Evolutionary conservation across 1,140 invertebrate species (phyloP).

Genomic region (Myzus persicae): DNA sequence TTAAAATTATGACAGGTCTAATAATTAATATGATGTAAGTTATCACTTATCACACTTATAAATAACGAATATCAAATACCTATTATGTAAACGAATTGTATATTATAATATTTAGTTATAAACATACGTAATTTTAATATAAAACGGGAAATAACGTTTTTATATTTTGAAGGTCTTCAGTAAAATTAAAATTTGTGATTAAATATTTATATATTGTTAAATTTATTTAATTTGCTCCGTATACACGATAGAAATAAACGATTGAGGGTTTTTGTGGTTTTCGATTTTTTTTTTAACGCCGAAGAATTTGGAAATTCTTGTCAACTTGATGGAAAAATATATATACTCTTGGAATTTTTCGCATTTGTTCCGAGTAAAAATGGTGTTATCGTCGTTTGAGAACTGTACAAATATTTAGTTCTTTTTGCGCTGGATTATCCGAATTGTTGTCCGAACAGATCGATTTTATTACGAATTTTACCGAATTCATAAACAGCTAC

Average conservation of each 20-base stretch:
- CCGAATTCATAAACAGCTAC: too few relatives aligned
- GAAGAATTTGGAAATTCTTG: neutral
- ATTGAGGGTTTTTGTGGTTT: neutral
- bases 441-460: neutral
- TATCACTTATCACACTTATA: neutral
- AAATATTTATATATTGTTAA: too few relatives aligned
- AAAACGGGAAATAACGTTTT: neutral
- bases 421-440: neutral
- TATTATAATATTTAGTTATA: neutral
- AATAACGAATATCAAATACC: neutral
- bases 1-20: neutral
- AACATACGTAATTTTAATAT: neutral
- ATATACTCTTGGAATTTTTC: neutral
- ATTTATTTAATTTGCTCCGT: too few relatives aligned
- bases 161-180: too few relatives aligned
- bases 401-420: neutral
- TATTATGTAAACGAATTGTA: neutral
- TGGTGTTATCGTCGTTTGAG: neutral
- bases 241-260: too few relatives aligned
- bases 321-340: neutral
- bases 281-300: neutral
- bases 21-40: neutral
- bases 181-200: too few relatives aligned
- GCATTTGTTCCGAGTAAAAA: neutral
- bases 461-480: too few relatives aligned